Evolutionary conservation across 2,113 vertebrate species (phyloP), one percentile per base, ranked within the genome.

Genomic region (Callospermophilus lateralis): DNA sequence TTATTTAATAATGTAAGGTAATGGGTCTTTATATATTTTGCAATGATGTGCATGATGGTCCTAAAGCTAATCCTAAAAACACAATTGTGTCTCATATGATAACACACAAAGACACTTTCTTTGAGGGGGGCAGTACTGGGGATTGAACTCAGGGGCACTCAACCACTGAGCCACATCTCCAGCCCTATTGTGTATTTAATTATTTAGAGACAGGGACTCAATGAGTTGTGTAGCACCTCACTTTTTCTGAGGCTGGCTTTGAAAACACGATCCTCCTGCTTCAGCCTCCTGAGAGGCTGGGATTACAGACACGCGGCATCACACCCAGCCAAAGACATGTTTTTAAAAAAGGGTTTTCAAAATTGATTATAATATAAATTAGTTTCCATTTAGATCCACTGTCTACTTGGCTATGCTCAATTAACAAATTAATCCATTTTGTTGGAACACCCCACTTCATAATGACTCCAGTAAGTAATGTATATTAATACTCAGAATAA

Each of bases 291-390:
- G 48, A 51, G 48, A 51, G 12, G 48, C 2, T 51, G 48, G 48
- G 48, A 51, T 51, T 51, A 51, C 48, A 51, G 48, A 3, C 48
- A 51, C 13, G 48, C 2, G 12, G 2, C 48, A 51, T 11, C 48
- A 51, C 2, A 3, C 48, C 48, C 12, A 13, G 48, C 48, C 48
- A 51, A 51, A 51, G 20, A 48, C 11, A 83, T 6, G 45, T 92
- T 91, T 90, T 89, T 78, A 51, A 90, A 90, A 55, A 92, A 87
- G 22, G 72, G 74, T 45, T 93, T 79, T 88, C 34, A 96, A 63
- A 34, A 63, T 15, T 19, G 53, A 48, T 65, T 83, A 70, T 51
- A 53, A 76, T 73, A 73, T 90, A 93, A 83, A 61, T 90, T 68
- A 61, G 61, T 77, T 84, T 87, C 88, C 80, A n/a, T 45, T 58